Percentiles rank a stretch among this genome's conserved stretches.
Conservation (phyloP, 53 echinoderm and acorn worm species). For the Zoroaster sp. region DNA sequence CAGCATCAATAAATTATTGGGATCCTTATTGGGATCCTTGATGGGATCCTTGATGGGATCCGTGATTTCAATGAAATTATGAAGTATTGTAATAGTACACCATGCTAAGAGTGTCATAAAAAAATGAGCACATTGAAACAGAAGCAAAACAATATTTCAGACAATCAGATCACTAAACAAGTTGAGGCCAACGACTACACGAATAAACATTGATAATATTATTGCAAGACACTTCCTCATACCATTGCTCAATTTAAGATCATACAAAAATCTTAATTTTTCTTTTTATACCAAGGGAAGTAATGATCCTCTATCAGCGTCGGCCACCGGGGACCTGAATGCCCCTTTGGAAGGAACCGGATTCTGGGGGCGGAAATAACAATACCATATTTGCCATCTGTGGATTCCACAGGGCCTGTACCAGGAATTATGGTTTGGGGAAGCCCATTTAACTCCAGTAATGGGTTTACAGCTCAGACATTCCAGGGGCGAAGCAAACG, state of each 20-base stretch:
- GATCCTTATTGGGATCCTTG: no score
- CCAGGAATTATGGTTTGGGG: not conserved
- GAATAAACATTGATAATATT: not conserved
- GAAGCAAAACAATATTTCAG: not conserved
- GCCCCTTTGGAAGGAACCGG: constrained; percentile 7
- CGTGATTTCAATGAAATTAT: no score
- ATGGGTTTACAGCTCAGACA: not conserved
- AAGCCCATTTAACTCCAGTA: not conserved
- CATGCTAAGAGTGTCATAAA: no score
- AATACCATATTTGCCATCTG: not conserved
- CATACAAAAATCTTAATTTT: no score
- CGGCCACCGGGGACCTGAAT: not conserved
- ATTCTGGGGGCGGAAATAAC: constrained; percentile 2
- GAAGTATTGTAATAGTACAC: no score
- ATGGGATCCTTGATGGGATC: no score
- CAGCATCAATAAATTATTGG: no score
- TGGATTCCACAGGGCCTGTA: not conserved
- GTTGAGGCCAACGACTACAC: no score
- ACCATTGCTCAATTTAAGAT: not conserved
- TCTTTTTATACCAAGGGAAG: not conserved
- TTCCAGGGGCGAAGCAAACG: not conserved
- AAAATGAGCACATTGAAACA: no score
- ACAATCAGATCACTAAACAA: not conserved
- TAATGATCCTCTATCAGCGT: not conserved
- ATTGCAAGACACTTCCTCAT: constrained; percentile 1